These are phyloP conservation scores for Entelurus aequoreus DNA, from an alignment of 2,113 vertebrate species.

Conservation along the genomic window DNA sequence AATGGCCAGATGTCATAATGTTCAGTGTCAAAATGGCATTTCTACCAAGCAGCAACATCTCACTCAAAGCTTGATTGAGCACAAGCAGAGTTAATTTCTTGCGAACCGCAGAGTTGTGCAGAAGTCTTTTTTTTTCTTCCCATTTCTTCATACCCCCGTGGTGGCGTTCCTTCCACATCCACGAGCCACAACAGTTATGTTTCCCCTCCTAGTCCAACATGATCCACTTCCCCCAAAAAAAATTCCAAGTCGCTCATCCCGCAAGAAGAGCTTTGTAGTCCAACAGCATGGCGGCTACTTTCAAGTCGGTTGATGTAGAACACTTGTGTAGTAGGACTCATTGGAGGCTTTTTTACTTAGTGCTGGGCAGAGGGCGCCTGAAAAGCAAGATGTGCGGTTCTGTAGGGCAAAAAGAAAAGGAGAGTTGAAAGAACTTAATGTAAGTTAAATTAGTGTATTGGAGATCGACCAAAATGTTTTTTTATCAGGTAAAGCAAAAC, in stretches of 20 bases:
- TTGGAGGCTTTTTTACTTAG: conserved; percentile 37
- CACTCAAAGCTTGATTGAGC: conserved; percentile 24
- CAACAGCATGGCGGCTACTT: conserved; percentile 12
- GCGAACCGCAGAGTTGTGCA: too few species aligned
- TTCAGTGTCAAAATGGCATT: conserved; percentile 42
- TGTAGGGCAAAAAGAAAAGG: conserved; percentile 20
- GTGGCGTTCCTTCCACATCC: conserved; percentile 21
- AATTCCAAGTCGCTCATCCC: conserved; percentile 13
- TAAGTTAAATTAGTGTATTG: too few species aligned
- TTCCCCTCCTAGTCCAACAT: conserved; percentile 45
- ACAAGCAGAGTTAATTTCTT: too few species aligned
- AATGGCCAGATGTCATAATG: conserved; percentile 40
- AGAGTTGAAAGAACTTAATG: neutral
- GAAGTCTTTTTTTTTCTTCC: conserved; percentile 3
- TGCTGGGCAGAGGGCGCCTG: conserved; percentile 61
- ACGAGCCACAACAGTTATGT: conserved; percentile 41
- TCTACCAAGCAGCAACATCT: conserved; percentile 59
- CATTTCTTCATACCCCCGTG: conserved; percentile 10
- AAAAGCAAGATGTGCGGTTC: conserved; percentile 78
- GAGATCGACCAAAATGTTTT: too few species aligned
- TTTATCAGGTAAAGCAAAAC: too few species aligned
- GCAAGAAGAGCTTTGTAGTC: conserved; percentile 15
- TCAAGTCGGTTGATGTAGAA: conserved; percentile 14
- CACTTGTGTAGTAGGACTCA: too few species aligned
- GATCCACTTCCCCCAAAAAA: conserved; percentile 22